phyloP scores from a whole-genome alignment of 2,113 vertebrate species.

The Naja naja region DNA sequence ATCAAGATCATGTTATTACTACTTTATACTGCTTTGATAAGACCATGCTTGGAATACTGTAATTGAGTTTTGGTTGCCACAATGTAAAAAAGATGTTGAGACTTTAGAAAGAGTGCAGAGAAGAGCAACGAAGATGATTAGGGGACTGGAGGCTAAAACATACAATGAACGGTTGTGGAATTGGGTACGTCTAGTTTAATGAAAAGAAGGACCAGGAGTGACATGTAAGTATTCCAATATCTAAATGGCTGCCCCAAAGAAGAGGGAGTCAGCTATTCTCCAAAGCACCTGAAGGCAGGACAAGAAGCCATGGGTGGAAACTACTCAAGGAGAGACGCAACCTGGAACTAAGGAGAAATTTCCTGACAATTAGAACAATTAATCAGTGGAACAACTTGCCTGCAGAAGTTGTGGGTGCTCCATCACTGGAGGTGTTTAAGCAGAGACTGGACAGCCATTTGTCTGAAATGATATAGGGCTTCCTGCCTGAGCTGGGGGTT shows the following conservation, averaged over 20 bases:
- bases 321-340: not conserved
- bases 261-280: not conserved
- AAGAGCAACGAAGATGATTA: too few species aligned
- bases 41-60: too few species aligned
- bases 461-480: not conserved
- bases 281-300: not conserved
- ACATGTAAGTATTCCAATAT: not conserved
- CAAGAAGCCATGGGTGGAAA: not conserved
- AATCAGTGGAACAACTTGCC: not conserved
- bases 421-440: not conserved
- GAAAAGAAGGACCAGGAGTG: not conserved
- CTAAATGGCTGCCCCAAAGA: not conserved
- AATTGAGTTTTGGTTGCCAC: too few species aligned
- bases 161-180: too few species aligned
- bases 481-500: not conserved
- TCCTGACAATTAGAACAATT: not conserved
- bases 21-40: too few species aligned
- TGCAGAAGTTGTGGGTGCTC: not conserved
- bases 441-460: not conserved
- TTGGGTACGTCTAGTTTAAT: too few species aligned
- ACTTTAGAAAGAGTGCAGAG: too few species aligned
- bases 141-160: too few species aligned
- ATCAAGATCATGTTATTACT: too few species aligned
- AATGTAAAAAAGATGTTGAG: too few species aligned
- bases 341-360: not conserved